These are phyloP conservation scores for Druon quercuslanigerum DNA, from an alignment of 1,140 invertebrate genomes.

Conservation along the genomic window DNA sequence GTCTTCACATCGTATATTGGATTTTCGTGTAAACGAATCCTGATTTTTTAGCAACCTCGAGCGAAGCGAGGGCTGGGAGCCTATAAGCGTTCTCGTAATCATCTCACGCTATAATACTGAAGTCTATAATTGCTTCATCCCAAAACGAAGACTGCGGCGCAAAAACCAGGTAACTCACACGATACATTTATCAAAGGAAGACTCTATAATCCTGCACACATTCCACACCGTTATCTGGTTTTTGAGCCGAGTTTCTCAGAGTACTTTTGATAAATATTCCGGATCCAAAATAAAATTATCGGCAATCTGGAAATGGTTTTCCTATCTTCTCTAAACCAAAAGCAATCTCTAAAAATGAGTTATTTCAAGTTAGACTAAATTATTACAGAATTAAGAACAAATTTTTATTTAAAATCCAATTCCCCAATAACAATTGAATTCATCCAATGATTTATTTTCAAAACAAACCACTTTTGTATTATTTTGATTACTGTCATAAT, in stretches of 20 bases:
- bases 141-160: constrained; percentile 40
- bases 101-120: constrained; percentile 38
- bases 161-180: constrained; percentile 55
- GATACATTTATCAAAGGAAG: constrained; percentile 25
- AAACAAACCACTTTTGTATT: too few species aligned
- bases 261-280: neutral
- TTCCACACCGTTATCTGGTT: constrained; percentile 51
- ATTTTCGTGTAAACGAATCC: constrained; percentile 7
- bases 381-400: too few species aligned
- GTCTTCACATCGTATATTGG: neutral
- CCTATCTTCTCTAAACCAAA: too few species aligned
- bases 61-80: constrained; percentile 28
- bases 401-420: too few species aligned
- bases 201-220: constrained; percentile 14
- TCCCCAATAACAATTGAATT: too few species aligned
- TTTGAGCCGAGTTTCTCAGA: constrained; percentile 43
- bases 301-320: too few species aligned
- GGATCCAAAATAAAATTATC: neutral
- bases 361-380: too few species aligned
- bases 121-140: constrained; percentile 35
- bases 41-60: constrained; percentile 48
- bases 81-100: constrained; percentile 35
- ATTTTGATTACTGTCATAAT: too few species aligned
- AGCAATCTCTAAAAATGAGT: too few species aligned
- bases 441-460: too few species aligned